Evolutionary conservation across 2,113 vertebrate species (phyloP), one percentile per base, ranked within the genome.

Genomic region (Garra rufa): DNA sequence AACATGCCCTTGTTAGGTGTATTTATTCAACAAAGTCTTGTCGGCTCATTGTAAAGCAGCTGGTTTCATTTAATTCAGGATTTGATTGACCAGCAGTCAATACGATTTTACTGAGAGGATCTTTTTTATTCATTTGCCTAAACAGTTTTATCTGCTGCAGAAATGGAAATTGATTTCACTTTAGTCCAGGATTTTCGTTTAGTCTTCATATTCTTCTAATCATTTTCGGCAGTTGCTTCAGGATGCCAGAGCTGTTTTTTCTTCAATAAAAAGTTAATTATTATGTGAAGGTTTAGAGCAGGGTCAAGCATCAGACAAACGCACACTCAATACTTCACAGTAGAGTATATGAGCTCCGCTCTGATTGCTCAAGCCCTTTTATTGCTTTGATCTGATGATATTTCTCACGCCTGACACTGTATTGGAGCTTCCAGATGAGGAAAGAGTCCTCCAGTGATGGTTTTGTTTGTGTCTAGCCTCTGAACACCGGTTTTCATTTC

Each of bases 401-500:
- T 80, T 80, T 80, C 41, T 80, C 41, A 30, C 9, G 41, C n/a
- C 59, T 65, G 77, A 80, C 77, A 80, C 7, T 30, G 59, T 46
- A 28, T 65, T 80, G 41, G n/a, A 48, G 59, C 30, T 80, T 15
- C 41, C 2, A 24, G 26, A 80, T 41, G 28, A 80, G 34, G 9
- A 78, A 61, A 78, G 9, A 80, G 77, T 44, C 59, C 59, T 28
- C 41, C 65, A 80, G 24, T 63, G 34, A 77, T 77, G 76, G 52
- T 59, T n/a, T 43, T 43, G 34, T 78, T 78, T 78, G 48, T 76
- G 34, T 78, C 76, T 24, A 59, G 55, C 75, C 6, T 76, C 38
- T 59, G 26, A 63, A 26, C 43, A 43, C 57, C 6, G 21, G 1
- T 28, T 76, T 79, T 43, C 55, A 26, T 63, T n/a, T 44, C 38